Base-by-base conservation (phyloP, 1,140 invertebrate species). In the Macrotrachela quadricornifera region DNA sequence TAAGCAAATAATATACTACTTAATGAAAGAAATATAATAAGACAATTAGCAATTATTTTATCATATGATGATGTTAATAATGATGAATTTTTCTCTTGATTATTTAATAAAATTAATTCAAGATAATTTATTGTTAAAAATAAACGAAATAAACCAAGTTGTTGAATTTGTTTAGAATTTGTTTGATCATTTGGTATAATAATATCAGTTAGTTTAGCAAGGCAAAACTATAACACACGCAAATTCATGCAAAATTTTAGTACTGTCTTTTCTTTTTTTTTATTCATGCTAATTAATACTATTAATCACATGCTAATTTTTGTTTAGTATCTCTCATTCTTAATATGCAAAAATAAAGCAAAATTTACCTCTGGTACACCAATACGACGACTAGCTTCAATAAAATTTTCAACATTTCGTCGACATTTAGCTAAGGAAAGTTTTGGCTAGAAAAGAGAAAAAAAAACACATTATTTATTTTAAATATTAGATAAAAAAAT, bases 351-450 rank as follows among this genome's bases (percentile, higher is more conserved):
- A 54, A 49, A 8, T 4, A 45, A 45, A 17, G n/a, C 17, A 10
- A 14, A 6, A 44, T 11, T 79, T 72, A 91, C 87, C 79, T 90
- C 83, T 72, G 85, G 80, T 13, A 92, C 84, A 40, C 87, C 87
- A 59, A 91, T 85, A 66, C 78, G 82, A 54, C 82, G 76, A 72
- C 87, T 91, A 14, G 87, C 87, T 62, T 88, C 83, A 56, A 92
- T 70, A 64, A 92, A 92, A 71, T 91, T 91, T 64, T 92, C 86
- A 14, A 91, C 85, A 71, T 92, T 92, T 63, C 83, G 75, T 62
- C 85, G 75, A 74, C 85, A 90, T 62, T 87, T 78, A 12, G 87
- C 83, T 78, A 87, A 81, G 17, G 85, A 85, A 54, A 92, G 70
- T 67, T 90, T 88, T 46, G 86, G 85, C 85, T 90, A 68, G 11